Conservation (phyloP, 30 jellyfish, hydroid and myxozoan species). For the Aurelia sp. region DNA sequence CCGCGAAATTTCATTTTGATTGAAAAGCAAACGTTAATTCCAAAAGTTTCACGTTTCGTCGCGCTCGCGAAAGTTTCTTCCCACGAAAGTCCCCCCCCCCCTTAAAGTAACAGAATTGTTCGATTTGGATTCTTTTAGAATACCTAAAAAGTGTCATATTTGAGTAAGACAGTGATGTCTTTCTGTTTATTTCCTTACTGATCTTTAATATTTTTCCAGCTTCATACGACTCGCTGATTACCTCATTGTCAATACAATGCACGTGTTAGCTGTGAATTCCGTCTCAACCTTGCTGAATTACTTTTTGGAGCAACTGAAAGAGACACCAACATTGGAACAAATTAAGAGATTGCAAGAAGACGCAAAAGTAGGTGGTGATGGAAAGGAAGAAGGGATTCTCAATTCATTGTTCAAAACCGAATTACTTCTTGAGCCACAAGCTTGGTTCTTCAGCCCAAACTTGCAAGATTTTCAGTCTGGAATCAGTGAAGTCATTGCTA, state of each 20-base stretch:
- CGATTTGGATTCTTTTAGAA: no score
- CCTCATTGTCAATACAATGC: slow-evolving; percentile 94
- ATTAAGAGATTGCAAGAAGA: slow-evolving; percentile 40
- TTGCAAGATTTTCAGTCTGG: slow-evolving; percentile 84
- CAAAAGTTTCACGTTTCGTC: no score
- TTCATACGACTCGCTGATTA: slow-evolving; percentile 94
- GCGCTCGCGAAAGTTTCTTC: no score
- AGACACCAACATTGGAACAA: slow-evolving; percentile 45
- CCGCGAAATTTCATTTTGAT: no score
- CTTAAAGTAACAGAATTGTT: no score
- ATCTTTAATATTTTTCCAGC: slow-evolving; percentile 26
- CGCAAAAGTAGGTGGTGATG: not conserved
- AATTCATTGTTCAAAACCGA: slow-evolving; percentile 85
- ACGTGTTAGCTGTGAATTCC: slow-evolving; percentile 86
- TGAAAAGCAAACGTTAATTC: no score
- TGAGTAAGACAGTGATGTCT: no score
- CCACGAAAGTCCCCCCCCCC: no score
- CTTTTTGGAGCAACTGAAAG: slow-evolving; percentile 86
- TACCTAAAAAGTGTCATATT: no score
- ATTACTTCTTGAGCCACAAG: slow-evolving; percentile 80
- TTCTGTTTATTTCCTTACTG: no score
- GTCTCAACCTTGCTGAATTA: slow-evolving; percentile 78
- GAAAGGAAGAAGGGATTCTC: slow-evolving; percentile 74
- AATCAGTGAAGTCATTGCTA: slow-evolving; percentile 73
- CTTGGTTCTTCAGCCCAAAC: slow-evolving; percentile 75